Evolutionary conservation across 2,113 vertebrate species (phyloP), one percentile per base, ranked within the genome.

Genomic region (Daubentonia madagascariensis): DNA sequence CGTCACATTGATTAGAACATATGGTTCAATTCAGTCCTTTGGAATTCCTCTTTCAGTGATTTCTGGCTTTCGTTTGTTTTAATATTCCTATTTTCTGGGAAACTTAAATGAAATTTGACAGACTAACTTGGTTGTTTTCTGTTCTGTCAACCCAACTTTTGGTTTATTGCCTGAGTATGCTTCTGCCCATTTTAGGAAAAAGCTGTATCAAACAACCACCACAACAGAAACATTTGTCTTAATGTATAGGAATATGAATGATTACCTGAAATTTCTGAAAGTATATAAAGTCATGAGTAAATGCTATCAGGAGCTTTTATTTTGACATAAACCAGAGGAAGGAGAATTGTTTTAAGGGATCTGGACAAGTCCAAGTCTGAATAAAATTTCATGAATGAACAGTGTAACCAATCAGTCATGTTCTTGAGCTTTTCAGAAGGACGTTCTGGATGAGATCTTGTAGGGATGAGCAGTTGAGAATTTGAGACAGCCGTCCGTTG

Each of bases 371-470:
- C 67, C 54, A 95, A 61, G 70, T 94, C 78, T 80, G 70, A 96
- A 91, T 96, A 96, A 92, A 97, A 96, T 95, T 50, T 96, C 88
- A 94, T 96, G 84, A 98, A 94, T 98, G 95, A 96, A 68, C 81
- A 91, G 8, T 80, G 80, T 81, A 78, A 95, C 89, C 89, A 68
- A 85, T 96, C 97, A 95, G 9, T 96, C 89, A 81, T 61, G 25
- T 95, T 86, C 50, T 73, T 23, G 65, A 94, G 65, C n/a, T 63
- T 93, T 76, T 78, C 92, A 78, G 84, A 92, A 89, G 18, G 54
- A 52, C 40, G 59, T 95, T 40, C 95, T 93, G 95, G 83, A 25
- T 59, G 76, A 94, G 86, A 67, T 94, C 79, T 92, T 96, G 28
- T 78, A 90, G 87, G 68, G 59, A 91, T 92, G 94, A 88, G 28